Evolutionary conservation across 2,797 vertebrate genomes (phyloP).

Genomic region (Sparidentex hasta): DNA sequence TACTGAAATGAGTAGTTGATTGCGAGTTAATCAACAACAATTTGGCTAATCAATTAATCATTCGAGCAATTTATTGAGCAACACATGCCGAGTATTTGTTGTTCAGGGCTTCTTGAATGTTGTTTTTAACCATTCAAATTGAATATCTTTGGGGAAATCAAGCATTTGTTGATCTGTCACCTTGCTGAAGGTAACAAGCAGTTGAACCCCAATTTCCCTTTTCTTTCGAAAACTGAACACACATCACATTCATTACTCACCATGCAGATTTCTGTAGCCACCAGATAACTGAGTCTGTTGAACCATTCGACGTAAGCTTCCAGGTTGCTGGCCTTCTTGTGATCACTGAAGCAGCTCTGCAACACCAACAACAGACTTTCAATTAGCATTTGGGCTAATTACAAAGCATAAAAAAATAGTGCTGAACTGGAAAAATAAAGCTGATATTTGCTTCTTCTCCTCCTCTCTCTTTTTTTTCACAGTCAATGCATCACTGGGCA

Average conservation of each 20-base stretch:
- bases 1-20: background rate
- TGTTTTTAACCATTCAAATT: background rate
- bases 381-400: slow-evolving; percentile 29
- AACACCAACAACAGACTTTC: slow-evolving; percentile 34
- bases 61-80: background rate
- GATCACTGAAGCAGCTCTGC: slow-evolving; percentile 89
- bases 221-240: background rate
- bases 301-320: slow-evolving; percentile 98
- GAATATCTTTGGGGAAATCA: background rate
- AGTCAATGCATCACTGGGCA: slow-evolving; percentile 26
- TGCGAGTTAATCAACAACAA: background rate
- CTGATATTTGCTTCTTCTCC: background rate
- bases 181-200: background rate
- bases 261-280: slow-evolving; percentile 97
- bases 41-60: background rate
- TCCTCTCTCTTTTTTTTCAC: background rate
- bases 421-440: slow-evolving; percentile 10
- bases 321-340: slow-evolving; percentile 92
- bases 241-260: slow-evolving; percentile 76
- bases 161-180: background rate
- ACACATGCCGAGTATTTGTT: background rate
- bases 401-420: slow-evolving; percentile 17
- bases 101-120: background rate
- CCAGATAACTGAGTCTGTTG: slow-evolving; percentile 95
- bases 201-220: background rate